Conservation (phyloP, 2,797 vertebrate genomes). For the Sphaeramia orbicularis region DNA sequence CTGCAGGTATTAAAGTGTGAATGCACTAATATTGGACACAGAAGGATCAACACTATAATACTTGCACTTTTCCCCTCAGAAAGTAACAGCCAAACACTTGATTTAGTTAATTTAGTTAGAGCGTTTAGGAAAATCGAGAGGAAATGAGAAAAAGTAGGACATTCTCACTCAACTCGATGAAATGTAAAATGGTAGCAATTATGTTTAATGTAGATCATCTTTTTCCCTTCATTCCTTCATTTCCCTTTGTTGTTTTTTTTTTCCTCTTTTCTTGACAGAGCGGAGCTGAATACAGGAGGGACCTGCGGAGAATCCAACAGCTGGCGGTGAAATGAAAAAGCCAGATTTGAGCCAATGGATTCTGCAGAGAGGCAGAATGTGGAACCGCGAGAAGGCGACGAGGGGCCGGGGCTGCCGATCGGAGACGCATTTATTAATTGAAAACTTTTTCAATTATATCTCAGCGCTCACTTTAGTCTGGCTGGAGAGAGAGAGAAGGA, state of each 20-base stretch:
- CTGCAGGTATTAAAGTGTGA: constrained; percentile 9
- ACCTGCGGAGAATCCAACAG: constrained; percentile 46
- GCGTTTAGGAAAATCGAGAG: constrained; percentile 4
- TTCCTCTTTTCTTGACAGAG: not conserved
- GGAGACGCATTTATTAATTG: constrained; percentile 54
- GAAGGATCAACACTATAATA: not conserved
- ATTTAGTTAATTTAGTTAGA: constrained; percentile 27
- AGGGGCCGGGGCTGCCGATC: constrained; percentile 21
- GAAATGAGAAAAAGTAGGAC: constrained; percentile 32
- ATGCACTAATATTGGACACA: not conserved
- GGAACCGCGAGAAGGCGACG: constrained; percentile 28
- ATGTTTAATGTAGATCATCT: constrained; percentile 60
- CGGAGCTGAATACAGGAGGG: constrained; percentile 20
- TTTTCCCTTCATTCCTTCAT: constrained; percentile 42
- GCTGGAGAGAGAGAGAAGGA: not conserved
- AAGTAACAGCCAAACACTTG: not conserved
- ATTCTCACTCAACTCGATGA: constrained; percentile 35
- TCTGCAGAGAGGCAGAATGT: constrained; percentile 9
- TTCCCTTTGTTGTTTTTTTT: constrained; percentile 35
- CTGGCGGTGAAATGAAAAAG: constrained; percentile 56
- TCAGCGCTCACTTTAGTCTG: not conserved
- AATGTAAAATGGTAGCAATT: constrained; percentile 63
- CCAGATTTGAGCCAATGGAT: constrained; percentile 31
- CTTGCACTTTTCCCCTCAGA: constrained; percentile 6
- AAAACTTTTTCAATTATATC: constrained; percentile 65